Base-by-base conservation (phyloP, 35 echinoderm and acorn worm species). In the Stichopus chloronotus region DNA sequence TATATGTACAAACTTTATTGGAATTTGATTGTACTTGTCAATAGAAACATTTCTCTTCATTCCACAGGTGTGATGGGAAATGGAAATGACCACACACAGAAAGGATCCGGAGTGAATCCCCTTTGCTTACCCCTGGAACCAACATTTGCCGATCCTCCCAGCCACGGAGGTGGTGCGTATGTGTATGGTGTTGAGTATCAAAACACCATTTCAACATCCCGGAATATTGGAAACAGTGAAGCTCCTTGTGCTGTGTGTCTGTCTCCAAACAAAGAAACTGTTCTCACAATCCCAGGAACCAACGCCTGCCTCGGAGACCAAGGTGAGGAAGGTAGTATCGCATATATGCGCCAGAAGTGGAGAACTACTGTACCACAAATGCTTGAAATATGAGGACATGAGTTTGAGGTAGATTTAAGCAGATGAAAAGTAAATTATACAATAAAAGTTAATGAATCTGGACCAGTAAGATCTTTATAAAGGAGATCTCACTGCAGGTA, bases 211-310 rank as follows among this genome's bases (percentile, higher is more conserved):
- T 25, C 9, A 11, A 63, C 88, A 30, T 71, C 65, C 7, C 4
- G 59, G 59, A 52, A 76, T n/a, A 52, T 90, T 16, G 4, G 16
- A 25, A 21, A 90, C 17, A 63, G 65, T 74, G 88, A 90, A 71
- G 59, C 88, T 12, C 88, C 88, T 0, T 90, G 88, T 90, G 57
- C 88, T 43, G 88, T 90, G 5, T 90, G 88, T 90, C 55, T 63
- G n/a, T 25, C 65, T 30, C 9, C 58, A 5, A 74, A 24, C 8
- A 65, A 56, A 71, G n/a, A 24, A 90, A 90, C 88, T 71, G 88
- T 76, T 9, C 12, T 90, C 0, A 90, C 52, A 21, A 74, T 90
- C 10, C 88, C 88, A 24, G 88, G 59, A 25, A 63, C 59, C 30
- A 72, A 90, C 61, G 1, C 14, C 17, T 83, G 80, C 53, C 80